phyloP scores from a whole-genome alignment of 2,888 invertebrate species.

The Eupithecia exiguata region DNA sequence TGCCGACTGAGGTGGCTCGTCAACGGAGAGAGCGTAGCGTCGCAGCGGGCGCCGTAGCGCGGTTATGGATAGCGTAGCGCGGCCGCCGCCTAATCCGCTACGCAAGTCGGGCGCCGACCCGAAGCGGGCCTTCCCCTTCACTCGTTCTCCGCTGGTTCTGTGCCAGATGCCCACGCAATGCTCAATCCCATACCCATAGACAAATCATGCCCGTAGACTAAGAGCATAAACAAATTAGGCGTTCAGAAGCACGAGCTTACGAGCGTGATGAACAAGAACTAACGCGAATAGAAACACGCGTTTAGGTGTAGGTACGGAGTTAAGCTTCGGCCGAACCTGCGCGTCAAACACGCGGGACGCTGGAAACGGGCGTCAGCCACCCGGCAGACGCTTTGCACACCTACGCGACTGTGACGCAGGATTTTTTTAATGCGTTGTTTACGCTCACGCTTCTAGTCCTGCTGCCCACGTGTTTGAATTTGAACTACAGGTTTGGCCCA shows the following conservation, averaged over 20 bases:
- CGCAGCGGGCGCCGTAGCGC: slow-evolving; percentile 83
- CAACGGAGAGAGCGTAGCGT: slow-evolving; percentile 92
- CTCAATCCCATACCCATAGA: slow-evolving; percentile 11
- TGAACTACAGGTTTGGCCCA: no score
- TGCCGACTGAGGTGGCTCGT: slow-evolving; percentile 86
- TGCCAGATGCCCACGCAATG: slow-evolving; percentile 49
- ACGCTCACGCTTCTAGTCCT: no score
- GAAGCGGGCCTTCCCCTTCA: slow-evolving; percentile 73
- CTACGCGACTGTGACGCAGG: no score
- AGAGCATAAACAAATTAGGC: neutral
- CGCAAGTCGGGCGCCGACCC: slow-evolving; percentile 85
- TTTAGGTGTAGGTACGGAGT: neutral
- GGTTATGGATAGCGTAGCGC: slow-evolving; percentile 67
- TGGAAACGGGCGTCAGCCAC: no score
- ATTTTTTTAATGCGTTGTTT: no score
- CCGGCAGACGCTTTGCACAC: no score
- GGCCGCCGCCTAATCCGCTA: slow-evolving; percentile 61
- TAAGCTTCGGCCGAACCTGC: no score
- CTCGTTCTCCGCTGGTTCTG: slow-evolving; percentile 65
- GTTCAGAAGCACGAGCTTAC: neutral
- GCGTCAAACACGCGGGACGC: no score
- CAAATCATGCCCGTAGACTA: neutral
- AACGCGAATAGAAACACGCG: neutral
- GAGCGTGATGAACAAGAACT: neutral
- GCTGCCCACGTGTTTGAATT: no score